Conservation (phyloP, 1,140 invertebrate genomes). For the Ostrea denselamellosa region DNA sequence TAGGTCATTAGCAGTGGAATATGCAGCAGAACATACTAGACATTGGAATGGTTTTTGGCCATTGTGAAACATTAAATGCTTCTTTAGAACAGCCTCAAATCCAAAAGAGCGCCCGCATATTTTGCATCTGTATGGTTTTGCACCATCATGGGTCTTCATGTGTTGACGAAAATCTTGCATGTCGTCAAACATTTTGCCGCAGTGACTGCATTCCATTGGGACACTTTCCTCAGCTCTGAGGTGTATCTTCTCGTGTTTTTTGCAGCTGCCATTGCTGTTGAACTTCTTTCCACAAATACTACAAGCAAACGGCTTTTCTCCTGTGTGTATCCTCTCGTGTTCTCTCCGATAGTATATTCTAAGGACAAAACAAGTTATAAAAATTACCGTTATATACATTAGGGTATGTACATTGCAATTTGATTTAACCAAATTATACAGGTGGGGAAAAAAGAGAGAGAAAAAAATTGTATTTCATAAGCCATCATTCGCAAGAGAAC, state of each 20-base stretch:
- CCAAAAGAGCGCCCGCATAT: slow-evolving; percentile 98
- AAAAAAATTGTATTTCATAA: not conserved
- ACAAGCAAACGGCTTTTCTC: slow-evolving; percentile 54
- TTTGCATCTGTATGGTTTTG: slow-evolving; percentile 98
- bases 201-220: slow-evolving; percentile 50
- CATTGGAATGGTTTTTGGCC: slow-evolving; percentile 56
- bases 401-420: not conserved
- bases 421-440: not conserved
- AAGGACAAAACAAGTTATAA: not conserved
- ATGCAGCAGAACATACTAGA: slow-evolving; percentile 48
- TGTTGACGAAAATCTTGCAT: slow-evolving; percentile 66
- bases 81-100: slow-evolving; percentile 97
- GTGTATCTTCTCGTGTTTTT: slow-evolving; percentile 50
- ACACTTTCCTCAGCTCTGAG: slow-evolving; percentile 2
- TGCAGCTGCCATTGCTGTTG: slow-evolving; percentile 50
- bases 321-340: slow-evolving; percentile 54
- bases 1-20: slow-evolving; percentile 44
- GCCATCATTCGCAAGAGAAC: no score
- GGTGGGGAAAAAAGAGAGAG: no score
- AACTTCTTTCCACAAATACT: slow-evolving; percentile 50
- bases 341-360: slow-evolving; percentile 85
- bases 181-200: slow-evolving; percentile 51
- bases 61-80: slow-evolving; percentile 81
- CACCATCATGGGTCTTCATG: slow-evolving; percentile 79
- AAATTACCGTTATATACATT: no score